Base-by-base conservation (phyloP, 2,888 invertebrate species). In the Empis stercorea region DNA sequence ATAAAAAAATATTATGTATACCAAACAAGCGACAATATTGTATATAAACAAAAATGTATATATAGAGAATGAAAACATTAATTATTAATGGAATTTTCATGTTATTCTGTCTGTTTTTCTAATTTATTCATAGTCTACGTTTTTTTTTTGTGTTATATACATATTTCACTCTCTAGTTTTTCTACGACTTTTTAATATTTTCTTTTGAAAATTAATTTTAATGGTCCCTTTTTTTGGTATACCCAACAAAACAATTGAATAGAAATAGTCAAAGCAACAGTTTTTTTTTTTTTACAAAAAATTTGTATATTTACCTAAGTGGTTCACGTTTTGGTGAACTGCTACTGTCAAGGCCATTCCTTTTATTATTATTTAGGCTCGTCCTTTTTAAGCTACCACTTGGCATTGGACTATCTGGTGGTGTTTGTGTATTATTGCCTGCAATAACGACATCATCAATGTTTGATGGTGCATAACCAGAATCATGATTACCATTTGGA, bases 401-500 rank as follows among this genome's bases (percentile, higher is more conserved):
- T 50, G 62, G 59, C 54, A 59, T 69, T 66, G 61, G 74, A 40
- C 72, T 72, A 48, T 68, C 68, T 36, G 77, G 78, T 44, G 76
- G 76, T 15, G 77, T 72, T 30, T 74, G 73, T n/a, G 73, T 71
- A 51, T 58, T 61, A 44, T 57, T 60, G 51, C 59, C 59, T 60
- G 79, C 80, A 58, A 79, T 79, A 64, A 69, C 62, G 62, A 67
- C 65, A 66, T 67, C 68, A 61, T 70, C 69, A 67, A 68, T 64
- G 66, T 77, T 76, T 57, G 78, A 81, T 51, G 83, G 77, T 48
- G 81, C 84, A 68, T 87, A 87, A 50, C 87, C 87, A 48, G 85
- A 84, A 70, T 87, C 87, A 68, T 86, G 85, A 75, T 86, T 87
- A 55, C 86, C 86, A 64, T 86, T 86, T 36, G 84, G 80, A 61